Evolutionary conservation across 2,888 invertebrate species (phyloP).

Genomic region (Eupeodes latifasciatus): DNA sequence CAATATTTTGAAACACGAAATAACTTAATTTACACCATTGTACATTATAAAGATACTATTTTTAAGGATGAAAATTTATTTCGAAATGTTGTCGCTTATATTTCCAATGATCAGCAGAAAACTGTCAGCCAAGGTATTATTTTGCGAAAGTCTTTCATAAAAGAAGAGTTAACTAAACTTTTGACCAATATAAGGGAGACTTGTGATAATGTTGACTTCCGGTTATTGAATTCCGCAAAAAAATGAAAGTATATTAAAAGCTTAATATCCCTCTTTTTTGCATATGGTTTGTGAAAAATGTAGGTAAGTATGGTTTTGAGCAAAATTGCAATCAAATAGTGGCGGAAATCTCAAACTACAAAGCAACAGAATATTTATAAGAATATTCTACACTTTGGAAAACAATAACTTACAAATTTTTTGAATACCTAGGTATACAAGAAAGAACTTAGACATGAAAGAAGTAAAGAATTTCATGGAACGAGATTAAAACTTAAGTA

Average conservation of each 20-base stretch:
- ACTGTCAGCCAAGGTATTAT: constrained; percentile 79
- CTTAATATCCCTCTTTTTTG: too few relatives aligned
- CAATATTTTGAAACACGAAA: constrained; percentile 79
- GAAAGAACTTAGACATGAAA: too few relatives aligned
- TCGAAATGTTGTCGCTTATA: constrained; percentile 79
- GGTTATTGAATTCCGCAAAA: not conserved
- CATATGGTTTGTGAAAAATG: not conserved
- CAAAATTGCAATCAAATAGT: not conserved
- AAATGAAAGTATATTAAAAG: not conserved
- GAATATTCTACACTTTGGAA: too few relatives aligned
- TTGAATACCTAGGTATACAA: too few relatives aligned
- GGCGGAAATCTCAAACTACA: not conserved
- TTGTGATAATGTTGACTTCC: constrained; percentile 33
- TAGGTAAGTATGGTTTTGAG: not conserved
- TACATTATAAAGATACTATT: constrained; percentile 77
- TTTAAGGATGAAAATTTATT: constrained; percentile 79
- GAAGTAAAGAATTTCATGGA: too few relatives aligned
- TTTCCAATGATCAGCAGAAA: constrained; percentile 68
- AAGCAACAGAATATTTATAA: too few relatives aligned
- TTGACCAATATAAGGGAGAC: not conserved
- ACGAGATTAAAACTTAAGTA: too few relatives aligned
- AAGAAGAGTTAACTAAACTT: constrained; percentile 49
- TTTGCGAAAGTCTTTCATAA: constrained; percentile 77
- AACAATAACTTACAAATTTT: too few relatives aligned
- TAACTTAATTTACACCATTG: constrained; percentile 78